phyloP scores from a whole-genome alignment of 2,797 vertebrate species.

The Oceanodroma leucorhoa region DNA sequence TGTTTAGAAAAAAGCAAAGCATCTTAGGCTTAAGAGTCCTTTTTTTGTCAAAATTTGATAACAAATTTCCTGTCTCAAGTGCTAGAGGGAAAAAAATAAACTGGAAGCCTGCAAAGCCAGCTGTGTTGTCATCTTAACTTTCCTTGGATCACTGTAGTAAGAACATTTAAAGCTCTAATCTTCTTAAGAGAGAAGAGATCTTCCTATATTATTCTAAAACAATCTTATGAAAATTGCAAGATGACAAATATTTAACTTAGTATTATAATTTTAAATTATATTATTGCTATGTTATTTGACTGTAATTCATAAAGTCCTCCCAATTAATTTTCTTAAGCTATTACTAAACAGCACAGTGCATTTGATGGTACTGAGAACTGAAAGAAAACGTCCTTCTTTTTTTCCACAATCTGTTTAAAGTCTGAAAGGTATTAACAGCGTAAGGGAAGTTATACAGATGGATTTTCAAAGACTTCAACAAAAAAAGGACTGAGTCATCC shows the following conservation, averaged over 20 bases:
- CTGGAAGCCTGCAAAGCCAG: neutral
- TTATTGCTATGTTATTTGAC: conserved; percentile 21
- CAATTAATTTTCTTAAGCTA: conserved; percentile 29
- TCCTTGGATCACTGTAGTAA: neutral
- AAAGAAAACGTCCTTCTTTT: neutral
- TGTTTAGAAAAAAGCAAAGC: neutral
- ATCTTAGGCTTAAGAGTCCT: neutral
- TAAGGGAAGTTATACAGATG: conserved; percentile 48
- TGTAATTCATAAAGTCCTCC: neutral
- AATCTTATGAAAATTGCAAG: neutral
- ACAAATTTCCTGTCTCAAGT: neutral
- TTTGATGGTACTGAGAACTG: neutral
- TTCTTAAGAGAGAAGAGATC: neutral
- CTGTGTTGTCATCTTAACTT: neutral
- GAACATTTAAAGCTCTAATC: neutral
- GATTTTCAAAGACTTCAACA: conserved; percentile 51
- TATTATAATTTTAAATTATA: neutral
- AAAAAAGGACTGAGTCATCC: neutral
- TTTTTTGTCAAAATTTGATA: neutral
- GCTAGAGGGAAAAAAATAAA: neutral
- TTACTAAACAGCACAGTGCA: neutral
- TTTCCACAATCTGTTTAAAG: conserved; percentile 25
- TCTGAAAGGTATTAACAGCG: conserved; percentile 44
- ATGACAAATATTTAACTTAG: conserved; percentile 26
- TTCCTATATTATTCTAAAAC: conserved; percentile 4